Base-by-base conservation (phyloP, 1,140 invertebrate genomes). In the Meloidogyne hapla region DNA sequence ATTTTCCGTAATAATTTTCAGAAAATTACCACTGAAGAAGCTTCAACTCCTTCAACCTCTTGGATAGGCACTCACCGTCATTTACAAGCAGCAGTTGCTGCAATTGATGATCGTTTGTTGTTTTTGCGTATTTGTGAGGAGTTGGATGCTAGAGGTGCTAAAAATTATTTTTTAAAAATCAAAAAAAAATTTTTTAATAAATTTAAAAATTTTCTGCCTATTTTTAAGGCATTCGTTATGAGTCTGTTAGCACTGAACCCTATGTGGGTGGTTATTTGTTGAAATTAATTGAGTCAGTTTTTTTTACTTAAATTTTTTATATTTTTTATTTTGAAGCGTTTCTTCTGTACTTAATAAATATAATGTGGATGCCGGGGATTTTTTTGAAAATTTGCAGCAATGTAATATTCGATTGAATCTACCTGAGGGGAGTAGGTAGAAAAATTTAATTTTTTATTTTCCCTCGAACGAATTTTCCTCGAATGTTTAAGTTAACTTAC, bases 371-470 rank as follows among this genome's bases (percentile, higher is more conserved):
- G 77, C 23, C 48, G 76, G 45, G 10, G 77, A 80, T 18, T 78
- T 78, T 75, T 78, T 78, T 56, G 18, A 68, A 21, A 78, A 78
- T 65, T 71, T 78, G 77, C n/a, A 80, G 10, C n/a, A 62, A 1
- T 78, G 77, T 26, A 70, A 71, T 28, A 62, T 78, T 25, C 79
- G 77, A 10, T 25, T 78, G 42, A 38, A 69, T 26, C 38, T 79
- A 21, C 78, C 70, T n/a, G 56, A 61, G 12, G 70, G 64, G 8
- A 64, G 48, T 33, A 61, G 70, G 70, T 62, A 23, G 5, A 56
- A n/a, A n/a, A 33, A 33, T 5, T 33, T 5, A 33, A 33, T 33
- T 33, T 33, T 33, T 33, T 33, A n/a, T n/a, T n/a, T n/a, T n/a
- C n/a, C n/a, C n/a, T n/a, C n/a, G n/a, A n/a, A n/a, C n/a, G n/a